phyloP scores from a whole-genome alignment of 2,888 invertebrate genomes.

The Epistrophella euchroma region DNA sequence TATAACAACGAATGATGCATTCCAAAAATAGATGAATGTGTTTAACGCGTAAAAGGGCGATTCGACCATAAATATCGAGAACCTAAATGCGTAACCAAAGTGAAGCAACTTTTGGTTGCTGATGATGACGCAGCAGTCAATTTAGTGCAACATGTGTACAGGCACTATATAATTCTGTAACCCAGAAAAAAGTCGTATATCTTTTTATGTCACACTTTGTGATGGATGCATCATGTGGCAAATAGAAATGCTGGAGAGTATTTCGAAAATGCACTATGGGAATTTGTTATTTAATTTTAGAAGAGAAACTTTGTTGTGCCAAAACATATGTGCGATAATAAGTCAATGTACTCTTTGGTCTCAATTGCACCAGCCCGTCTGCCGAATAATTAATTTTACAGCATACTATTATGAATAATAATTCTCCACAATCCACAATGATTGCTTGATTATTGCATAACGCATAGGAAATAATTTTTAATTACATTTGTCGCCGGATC shows the following conservation, averaged over 20 bases:
- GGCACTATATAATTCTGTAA: constrained; percentile 24
- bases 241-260: constrained; percentile 6
- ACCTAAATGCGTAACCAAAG: constrained; percentile 46
- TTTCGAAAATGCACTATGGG: constrained; percentile 17
- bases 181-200: constrained; percentile 56
- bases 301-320: neutral
- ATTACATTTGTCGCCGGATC: neutral
- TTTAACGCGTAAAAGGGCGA: constrained; percentile 43
- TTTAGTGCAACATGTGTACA: constrained; percentile 12
- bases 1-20: constrained; percentile 11
- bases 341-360: constrained; percentile 56
- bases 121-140: neutral
- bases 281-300: neutral
- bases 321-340: constrained; percentile 37
- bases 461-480: neutral
- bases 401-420: constrained; percentile 11
- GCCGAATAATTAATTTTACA: neutral
- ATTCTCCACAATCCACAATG: neutral
- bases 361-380: neutral
- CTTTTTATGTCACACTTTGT: constrained; percentile 35
- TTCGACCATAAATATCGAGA: constrained; percentile 64
- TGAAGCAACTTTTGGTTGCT: constrained; percentile 28
- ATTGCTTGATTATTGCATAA: neutral
- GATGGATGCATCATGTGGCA: constrained; percentile 38
- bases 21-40: constrained; percentile 55